phyloP scores from a whole-genome alignment of 92 coral and sea anemone genomes.

The Virgularia gustaviana region DNA sequence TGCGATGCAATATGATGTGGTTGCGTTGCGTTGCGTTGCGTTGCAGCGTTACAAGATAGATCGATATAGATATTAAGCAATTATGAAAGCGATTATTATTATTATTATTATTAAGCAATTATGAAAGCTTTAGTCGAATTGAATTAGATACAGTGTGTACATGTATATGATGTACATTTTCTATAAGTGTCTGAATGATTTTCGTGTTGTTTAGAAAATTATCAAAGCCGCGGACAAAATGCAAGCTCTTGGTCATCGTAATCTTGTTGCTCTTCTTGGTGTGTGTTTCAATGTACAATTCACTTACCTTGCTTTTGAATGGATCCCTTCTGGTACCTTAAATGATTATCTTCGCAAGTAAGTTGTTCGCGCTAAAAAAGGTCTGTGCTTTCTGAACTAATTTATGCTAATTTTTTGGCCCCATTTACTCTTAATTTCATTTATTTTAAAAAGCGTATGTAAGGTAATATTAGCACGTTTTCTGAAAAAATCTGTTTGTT shows the following conservation, averaged over 20 bases:
- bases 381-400: too few relatives aligned
- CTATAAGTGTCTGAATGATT: neutral
- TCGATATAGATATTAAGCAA: too few relatives aligned
- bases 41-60: too few relatives aligned
- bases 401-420: too few relatives aligned
- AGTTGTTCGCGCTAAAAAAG: slow-evolving; percentile 9
- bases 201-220: slow-evolving; percentile 34
- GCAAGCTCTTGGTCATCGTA: slow-evolving; percentile 48
- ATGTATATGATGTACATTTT: neutral
- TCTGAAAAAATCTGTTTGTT: too few relatives aligned
- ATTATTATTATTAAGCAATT: too few relatives aligned
- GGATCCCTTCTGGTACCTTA: slow-evolving; percentile 57
- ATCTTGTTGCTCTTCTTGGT: slow-evolving; percentile 64
- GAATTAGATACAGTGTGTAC: neutral
- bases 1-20: too few relatives aligned
- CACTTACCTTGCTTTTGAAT: slow-evolving; percentile 61
- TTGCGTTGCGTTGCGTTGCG: too few relatives aligned
- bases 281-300: slow-evolving; percentile 37
- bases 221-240: slow-evolving; percentile 43
- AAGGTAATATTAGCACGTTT: too few relatives aligned
- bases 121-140: neutral
- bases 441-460: too few relatives aligned
- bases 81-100: too few relatives aligned
- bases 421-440: too few relatives aligned
- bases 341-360: slow-evolving; percentile 58